phyloP scores from a whole-genome alignment of 2,797 vertebrate genomes.

The Chelmon rostratus region DNA sequence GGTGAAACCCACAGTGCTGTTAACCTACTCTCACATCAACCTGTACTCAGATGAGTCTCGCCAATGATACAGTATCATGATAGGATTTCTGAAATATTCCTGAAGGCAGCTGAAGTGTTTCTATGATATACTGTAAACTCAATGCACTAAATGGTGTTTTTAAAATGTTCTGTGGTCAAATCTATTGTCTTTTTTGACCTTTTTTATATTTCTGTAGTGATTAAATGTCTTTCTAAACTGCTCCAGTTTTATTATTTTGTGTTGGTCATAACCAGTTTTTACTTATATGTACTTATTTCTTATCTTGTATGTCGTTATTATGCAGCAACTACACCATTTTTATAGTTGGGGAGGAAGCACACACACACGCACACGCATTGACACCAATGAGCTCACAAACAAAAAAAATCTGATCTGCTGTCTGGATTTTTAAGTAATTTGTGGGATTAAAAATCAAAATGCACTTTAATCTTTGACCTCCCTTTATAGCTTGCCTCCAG shows the following conservation, averaged over 20 bases:
- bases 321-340: background rate
- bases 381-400: background rate
- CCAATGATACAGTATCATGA: background rate
- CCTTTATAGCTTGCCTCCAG: constrained; percentile 23
- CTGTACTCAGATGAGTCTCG: background rate
- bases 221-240: background rate
- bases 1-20: constrained; percentile 9
- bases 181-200: background rate
- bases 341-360: background rate
- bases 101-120: background rate
- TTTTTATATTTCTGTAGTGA: background rate
- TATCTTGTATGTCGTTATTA: background rate
- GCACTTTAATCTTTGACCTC: constrained; percentile 13
- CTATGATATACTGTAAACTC: background rate
- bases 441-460: constrained; percentile 36
- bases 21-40: constrained; percentile 2
- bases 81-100: background rate
- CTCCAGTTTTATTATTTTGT: background rate
- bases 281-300: background rate
- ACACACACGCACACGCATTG: background rate
- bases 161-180: background rate
- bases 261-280: background rate
- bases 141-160: background rate
- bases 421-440: constrained; percentile 29
- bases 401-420: background rate